Conservation (phyloP, 2,888 invertebrate species). For the Syrista parreyssii region DNA sequence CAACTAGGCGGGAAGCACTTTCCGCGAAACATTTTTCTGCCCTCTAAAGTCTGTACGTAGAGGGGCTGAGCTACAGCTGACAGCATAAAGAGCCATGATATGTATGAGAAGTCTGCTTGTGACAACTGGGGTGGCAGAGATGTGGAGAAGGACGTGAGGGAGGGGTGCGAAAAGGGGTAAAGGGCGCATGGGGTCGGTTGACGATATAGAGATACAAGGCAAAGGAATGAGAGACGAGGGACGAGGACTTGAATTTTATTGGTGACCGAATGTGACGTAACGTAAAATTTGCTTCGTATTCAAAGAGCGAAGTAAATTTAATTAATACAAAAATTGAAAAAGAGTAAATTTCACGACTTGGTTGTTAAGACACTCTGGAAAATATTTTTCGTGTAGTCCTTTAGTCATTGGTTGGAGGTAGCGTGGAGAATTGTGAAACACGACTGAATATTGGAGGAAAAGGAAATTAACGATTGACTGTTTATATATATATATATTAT, state of each 20-base stretch:
- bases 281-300: slow-evolving; percentile 12
- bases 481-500: no score
- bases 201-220: not conserved
- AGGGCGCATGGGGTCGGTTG: not conserved
- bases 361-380: not conserved
- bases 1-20: not conserved
- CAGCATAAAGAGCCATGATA: slow-evolving; percentile 24
- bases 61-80: slow-evolving; percentile 23
- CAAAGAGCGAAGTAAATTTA: slow-evolving; percentile 6
- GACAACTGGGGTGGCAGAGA: slow-evolving; percentile 4
- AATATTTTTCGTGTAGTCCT: not conserved
- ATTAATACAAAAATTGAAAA: not conserved
- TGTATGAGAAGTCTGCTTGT: slow-evolving; percentile 24
- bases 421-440: not conserved
- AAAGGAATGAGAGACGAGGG: not conserved
- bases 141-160: not conserved
- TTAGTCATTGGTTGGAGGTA: not conserved
- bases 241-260: slow-evolving; percentile 16
- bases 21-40: slow-evolving; percentile 4
- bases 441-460: not conserved
- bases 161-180: not conserved
- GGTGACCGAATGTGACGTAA: slow-evolving; percentile 15
- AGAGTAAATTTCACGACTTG: not conserved
- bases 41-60: slow-evolving; percentile 2
- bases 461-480: not conserved